Percentiles rank a stretch among this genome's conserved stretches.
Evolutionary conservation across 2,113 vertebrate genomes (phyloP).

Genomic region (Steatornis caripensis): DNA sequence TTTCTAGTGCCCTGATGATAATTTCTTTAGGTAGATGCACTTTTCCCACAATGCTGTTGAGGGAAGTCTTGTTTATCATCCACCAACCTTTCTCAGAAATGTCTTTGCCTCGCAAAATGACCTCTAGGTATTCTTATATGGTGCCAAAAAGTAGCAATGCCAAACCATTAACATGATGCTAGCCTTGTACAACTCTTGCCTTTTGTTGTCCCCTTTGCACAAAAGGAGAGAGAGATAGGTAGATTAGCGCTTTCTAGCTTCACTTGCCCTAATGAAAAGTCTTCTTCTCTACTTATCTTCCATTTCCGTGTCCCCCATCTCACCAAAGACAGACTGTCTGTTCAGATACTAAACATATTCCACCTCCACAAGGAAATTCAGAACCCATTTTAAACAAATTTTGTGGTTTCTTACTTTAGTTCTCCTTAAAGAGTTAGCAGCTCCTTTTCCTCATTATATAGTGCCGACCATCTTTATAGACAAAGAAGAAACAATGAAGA

Average conservation of each 20-base stretch:
- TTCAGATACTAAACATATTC: not conserved
- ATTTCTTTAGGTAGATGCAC: not conserved
- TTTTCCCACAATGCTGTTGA: not conserved
- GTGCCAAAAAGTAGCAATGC: not conserved
- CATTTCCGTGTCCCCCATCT: not conserved
- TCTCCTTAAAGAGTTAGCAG: not conserved
- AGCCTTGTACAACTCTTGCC: not conserved
- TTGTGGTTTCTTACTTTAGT: not conserved
- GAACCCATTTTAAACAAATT: not conserved
- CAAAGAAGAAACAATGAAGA: not conserved
- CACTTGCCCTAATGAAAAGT: not conserved
- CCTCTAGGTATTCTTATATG: not conserved
- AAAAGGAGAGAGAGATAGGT: not conserved
- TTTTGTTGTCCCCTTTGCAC: not conserved
- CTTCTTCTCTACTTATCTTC: not conserved
- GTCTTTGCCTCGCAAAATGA: not conserved
- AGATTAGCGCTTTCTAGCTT: not conserved
- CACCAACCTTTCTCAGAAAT: not conserved
- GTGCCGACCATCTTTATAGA: not conserved
- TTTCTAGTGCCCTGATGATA: not conserved
- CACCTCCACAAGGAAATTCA: not conserved
- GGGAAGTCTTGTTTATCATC: not conserved
- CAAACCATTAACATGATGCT: not conserved
- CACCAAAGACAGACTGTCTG: not conserved
- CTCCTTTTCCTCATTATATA: not conserved